Evolutionary conservation across 2,888 invertebrate species (phyloP).

Genomic region (Leptinotarsa rubiginosa): DNA sequence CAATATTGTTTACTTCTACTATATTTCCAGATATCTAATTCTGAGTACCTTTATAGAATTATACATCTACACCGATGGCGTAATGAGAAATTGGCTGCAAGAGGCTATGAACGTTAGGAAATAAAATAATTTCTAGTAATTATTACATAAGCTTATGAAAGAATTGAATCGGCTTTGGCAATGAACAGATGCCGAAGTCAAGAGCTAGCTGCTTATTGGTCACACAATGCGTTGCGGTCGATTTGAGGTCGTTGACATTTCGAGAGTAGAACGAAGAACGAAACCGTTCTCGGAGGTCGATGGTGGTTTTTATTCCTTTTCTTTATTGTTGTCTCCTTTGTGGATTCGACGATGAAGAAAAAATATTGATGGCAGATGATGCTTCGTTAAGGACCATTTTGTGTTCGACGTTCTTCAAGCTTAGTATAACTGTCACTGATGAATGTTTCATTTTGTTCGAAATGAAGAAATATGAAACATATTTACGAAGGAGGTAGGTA

Average conservation of each 20-base stretch:
- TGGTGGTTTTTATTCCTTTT: constrained; percentile 3
- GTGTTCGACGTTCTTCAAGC: constrained; percentile 2
- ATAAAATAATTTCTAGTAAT: constrained; percentile 9
- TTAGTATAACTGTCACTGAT: background rate
- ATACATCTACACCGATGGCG: background rate
- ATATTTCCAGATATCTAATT: no score
- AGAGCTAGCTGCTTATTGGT: constrained; percentile 5
- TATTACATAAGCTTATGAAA: constrained; percentile 26
- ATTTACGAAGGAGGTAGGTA: background rate
- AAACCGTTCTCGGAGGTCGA: constrained; percentile 17
- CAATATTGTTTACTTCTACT: no score
- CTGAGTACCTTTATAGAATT: background rate
- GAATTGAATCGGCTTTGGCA: constrained; percentile 31
- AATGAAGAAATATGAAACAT: background rate
- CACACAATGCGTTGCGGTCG: constrained; percentile 34
- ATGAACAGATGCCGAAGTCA: constrained; percentile 25
- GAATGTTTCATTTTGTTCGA: background rate
- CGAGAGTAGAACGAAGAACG: constrained; percentile 27
- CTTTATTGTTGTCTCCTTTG: constrained; percentile 11
- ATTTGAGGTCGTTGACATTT: constrained; percentile 45
- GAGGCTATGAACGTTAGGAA: background rate
- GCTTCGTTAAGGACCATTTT: constrained; percentile 3
- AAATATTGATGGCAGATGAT: constrained; percentile 16
- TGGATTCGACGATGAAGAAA: constrained; percentile 7
- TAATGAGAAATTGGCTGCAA: background rate